Conservation (phyloP, 2,888 invertebrate genomes). For the Acanthacorydalis orientalis region DNA sequence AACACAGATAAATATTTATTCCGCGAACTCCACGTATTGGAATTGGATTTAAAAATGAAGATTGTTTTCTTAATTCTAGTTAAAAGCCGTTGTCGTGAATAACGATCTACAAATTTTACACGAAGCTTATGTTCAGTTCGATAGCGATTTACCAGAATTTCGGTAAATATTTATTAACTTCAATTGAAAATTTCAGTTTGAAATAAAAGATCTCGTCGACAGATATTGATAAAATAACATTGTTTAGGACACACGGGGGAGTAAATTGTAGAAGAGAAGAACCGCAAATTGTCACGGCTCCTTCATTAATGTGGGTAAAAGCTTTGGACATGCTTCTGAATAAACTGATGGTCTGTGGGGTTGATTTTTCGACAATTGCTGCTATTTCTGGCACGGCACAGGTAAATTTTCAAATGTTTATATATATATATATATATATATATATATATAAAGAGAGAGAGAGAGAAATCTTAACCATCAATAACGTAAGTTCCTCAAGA, state of each 20-base stretch:
- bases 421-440: too few species aligned
- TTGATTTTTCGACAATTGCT: slow-evolving; percentile 66
- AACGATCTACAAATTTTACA: slow-evolving; percentile 54
- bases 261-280: slow-evolving; percentile 33
- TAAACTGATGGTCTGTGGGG: slow-evolving; percentile 60
- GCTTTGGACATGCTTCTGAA: slow-evolving; percentile 84
- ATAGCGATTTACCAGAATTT: slow-evolving; percentile 86
- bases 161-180: too few species aligned
- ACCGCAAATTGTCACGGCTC: slow-evolving; percentile 48
- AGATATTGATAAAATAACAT: not conserved
- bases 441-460: too few species aligned
- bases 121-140: slow-evolving; percentile 75
- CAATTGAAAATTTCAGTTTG: not conserved
- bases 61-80: slow-evolving; percentile 50
- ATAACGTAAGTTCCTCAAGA: too few species aligned
- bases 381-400: slow-evolving; percentile 85
- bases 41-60: too few species aligned
- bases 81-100: slow-evolving; percentile 76
- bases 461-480: too few species aligned
- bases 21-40: too few species aligned
- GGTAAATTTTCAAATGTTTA: slow-evolving; percentile 40
- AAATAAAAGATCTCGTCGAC: not conserved
- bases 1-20: not conserved
- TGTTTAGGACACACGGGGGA: slow-evolving; percentile 40
- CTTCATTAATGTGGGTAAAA: slow-evolving; percentile 89